A percentile compares a stretch with the other conserved stretches of the same genome.
These are phyloP conservation scores for Trichopria drosophilae DNA, from an alignment of 2,888 invertebrate species.

Conservation along the genomic window DNA sequence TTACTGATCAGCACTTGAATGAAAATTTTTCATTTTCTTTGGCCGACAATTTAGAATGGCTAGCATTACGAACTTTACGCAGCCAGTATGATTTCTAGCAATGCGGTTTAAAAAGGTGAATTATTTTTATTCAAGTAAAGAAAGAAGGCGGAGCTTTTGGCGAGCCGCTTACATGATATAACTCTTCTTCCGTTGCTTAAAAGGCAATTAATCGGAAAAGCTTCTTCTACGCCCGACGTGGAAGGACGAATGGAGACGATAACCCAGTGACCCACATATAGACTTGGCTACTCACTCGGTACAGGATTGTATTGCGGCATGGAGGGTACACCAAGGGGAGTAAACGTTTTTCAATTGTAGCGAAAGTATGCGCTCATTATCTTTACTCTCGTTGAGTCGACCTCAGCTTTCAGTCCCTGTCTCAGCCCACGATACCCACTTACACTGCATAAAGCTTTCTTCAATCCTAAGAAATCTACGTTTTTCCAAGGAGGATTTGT, in stretches of 20 bases:
- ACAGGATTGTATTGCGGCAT: conserved; percentile 6
- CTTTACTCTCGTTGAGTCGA: conserved; percentile 13
- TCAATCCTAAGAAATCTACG: too few species aligned
- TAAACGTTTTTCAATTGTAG: conserved; percentile 36
- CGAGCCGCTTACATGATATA: conserved; percentile 6
- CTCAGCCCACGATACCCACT: too few species aligned
- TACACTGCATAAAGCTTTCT: too few species aligned
- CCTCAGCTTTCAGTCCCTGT: conserved; percentile 1
- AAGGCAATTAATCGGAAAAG: conserved; percentile 46
- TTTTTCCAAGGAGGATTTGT: too few species aligned
- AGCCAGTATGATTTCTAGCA: too few species aligned
- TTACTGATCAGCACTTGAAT: too few species aligned
- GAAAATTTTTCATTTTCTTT: too few species aligned
- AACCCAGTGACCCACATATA: conserved; percentile 50
- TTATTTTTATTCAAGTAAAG: too few species aligned
- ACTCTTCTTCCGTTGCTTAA: conserved; percentile 21
- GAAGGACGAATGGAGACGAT: conserved; percentile 41
- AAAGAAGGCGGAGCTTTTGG: too few species aligned
- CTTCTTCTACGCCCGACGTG: conserved; percentile 30
- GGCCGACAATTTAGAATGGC: too few species aligned
- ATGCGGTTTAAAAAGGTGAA: too few species aligned
- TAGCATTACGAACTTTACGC: too few species aligned
- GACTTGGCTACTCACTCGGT: conserved; percentile 22
- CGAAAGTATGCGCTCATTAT: conserved; percentile 32
- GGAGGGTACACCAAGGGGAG: conserved; percentile 23